Evolutionary conservation across 2,888 invertebrate species (phyloP), one percentile per base, ranked within the genome.

Genomic region (Macaria notata): DNA sequence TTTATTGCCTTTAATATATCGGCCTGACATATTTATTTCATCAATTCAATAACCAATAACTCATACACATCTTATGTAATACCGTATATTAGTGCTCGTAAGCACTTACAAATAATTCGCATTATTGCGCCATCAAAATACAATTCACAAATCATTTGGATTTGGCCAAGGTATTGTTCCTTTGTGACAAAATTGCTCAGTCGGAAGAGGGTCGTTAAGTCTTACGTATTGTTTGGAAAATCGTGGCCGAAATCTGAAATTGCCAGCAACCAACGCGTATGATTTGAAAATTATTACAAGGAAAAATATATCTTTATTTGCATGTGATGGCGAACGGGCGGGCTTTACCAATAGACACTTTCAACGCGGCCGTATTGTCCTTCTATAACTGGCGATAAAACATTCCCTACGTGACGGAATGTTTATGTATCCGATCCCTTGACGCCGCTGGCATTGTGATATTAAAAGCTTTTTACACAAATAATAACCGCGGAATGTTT

Each of bases 351-450:
- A 78, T 78, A 78, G 72, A 68, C 66, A 77, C 81, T 84, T 81
- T 78, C 72, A 72, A 75, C 74, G 77, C 81, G 79, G 83, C 79
- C 78, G 87, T 84, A 88, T 90, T 90, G 90, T 89, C 84, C 83
- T 81, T 73, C 79, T 68, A 79, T 84, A 75, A 78, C 79, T 79
- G 79, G 75, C 83, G 79, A 86, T 88, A 84, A 86, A 86, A 81
- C 76, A 79, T 76, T 76, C 76, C 73, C 75, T 83, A 83, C 88
- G 90, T 88, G 90, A 83, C 73, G 86, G 90, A 80, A 89, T 90
- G 86, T 88, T 88, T 88, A 90, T 90, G 75, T 86, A 86, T 90
- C 90, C 89, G 86, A 88, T 87, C 77, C 73, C 64, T 78, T 78
- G 72, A 79, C 82, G 75, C 76, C 61, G 55, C 65, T 69, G 62